Percentiles rank a stretch among this genome's conserved stretches.
Evolutionary conservation across 2,797 vertebrate species (phyloP).

Genomic region (Muscicapa comitata): DNA sequence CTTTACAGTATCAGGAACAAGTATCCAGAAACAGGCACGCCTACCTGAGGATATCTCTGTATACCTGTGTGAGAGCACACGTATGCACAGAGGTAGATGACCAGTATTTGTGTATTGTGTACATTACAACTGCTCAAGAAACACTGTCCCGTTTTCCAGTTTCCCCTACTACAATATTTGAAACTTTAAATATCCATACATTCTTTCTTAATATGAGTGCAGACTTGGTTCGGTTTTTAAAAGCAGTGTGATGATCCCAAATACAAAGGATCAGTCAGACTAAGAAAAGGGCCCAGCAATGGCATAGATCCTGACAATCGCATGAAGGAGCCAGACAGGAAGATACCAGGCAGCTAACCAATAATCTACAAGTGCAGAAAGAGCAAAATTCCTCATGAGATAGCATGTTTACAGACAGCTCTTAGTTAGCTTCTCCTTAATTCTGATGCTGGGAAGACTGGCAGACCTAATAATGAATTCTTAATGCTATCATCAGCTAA

Average conservation of each 20-base stretch:
- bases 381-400: not conserved
- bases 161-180: not conserved
- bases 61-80: fast-evolving
- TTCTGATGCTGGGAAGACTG: not conserved
- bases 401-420: not conserved
- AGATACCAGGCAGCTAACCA: not conserved
- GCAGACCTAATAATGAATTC: not conserved
- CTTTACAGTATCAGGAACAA: not conserved
- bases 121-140: not conserved
- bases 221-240: not conserved
- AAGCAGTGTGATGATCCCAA: not conserved
- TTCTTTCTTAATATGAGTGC: not conserved
- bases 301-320: fast-evolving
- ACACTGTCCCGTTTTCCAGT: fast-evolving
- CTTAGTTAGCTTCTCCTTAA: not conserved
- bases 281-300: not conserved
- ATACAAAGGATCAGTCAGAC: not conserved
- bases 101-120: not conserved
- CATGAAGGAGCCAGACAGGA: not conserved
- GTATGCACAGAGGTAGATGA: fast-evolving
- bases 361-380: not conserved
- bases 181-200: not conserved
- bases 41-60: not conserved
- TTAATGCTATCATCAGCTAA: not conserved
- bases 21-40: not conserved